Evolutionary conservation across 2,113 vertebrate species (phyloP).

Genomic region (Chaetodon auriga): DNA sequence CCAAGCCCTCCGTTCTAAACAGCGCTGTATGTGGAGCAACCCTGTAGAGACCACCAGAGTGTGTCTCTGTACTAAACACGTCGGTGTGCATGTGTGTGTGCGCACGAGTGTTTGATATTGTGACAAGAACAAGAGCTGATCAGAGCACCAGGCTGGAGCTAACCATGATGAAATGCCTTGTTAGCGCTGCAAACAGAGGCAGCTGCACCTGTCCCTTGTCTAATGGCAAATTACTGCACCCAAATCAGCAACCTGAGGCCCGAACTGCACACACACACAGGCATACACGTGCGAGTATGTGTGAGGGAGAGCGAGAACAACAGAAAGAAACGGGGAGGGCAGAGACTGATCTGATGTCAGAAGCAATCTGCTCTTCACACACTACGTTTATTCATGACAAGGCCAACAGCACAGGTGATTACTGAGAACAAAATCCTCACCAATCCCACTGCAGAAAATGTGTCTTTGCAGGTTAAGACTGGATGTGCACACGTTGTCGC

Average conservation of each 20-base stretch:
- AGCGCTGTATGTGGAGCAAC: not conserved
- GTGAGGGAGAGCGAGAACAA: constrained; percentile 11
- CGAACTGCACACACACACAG: constrained; percentile 32
- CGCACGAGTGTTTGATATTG: constrained; percentile 34
- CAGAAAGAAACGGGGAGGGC: constrained; percentile 8
- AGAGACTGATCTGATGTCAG: constrained; percentile 56
- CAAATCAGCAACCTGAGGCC: constrained; percentile 83
- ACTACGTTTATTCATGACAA: constrained; percentile 54
- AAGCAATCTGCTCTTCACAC: constrained; percentile 62
- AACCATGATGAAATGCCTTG: constrained; percentile 84
- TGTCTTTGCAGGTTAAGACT: not conserved
- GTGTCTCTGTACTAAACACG: not conserved
- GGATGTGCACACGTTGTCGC: not conserved
- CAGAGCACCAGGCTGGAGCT: constrained; percentile 69
- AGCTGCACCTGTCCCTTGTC: constrained; percentile 83
- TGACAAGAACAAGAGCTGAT: constrained; percentile 76
- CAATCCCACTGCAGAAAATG: not conserved
- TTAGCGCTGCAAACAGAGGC: constrained; percentile 77
- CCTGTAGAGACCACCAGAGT: not conserved
- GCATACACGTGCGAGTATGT: not conserved
- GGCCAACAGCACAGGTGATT: constrained; percentile 47
- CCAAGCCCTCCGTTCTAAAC: constrained; percentile 3
- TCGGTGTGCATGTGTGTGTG: constrained; percentile 10
- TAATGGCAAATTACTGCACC: constrained; percentile 85
- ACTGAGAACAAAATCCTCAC: constrained; percentile 29